Conservation (phyloP, 1,140 invertebrate genomes). For the Uloborus diversus region DNA sequence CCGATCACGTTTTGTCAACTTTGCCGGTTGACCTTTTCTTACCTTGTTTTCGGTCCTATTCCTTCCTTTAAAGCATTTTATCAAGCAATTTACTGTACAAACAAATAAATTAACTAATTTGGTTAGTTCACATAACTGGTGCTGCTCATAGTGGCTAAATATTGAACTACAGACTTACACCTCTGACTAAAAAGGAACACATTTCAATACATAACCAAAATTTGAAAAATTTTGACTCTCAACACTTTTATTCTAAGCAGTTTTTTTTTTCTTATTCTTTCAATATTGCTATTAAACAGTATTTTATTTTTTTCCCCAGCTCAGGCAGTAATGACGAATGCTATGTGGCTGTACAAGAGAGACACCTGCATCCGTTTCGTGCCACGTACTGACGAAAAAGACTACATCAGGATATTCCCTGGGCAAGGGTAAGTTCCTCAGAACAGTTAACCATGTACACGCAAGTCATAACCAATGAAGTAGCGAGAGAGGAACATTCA, state of each 20-base stretch:
- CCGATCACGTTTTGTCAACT: too few species aligned
- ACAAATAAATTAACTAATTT: too few species aligned
- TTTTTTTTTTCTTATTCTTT: background rate
- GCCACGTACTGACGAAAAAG: constrained; percentile 15
- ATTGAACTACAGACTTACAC: background rate
- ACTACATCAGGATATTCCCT: constrained; percentile 39
- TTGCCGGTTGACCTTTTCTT: too few species aligned
- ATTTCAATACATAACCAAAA: background rate
- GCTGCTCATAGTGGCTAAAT: background rate
- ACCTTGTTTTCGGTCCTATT: too few species aligned
- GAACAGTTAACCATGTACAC: background rate
- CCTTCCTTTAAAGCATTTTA: too few species aligned
- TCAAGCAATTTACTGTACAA: too few species aligned
- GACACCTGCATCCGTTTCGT: constrained; percentile 39
- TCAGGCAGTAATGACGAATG: constrained; percentile 1
- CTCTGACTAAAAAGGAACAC: background rate
- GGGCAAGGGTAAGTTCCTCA: constrained; percentile 23
- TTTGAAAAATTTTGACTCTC: background rate
- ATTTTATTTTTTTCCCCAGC: background rate
- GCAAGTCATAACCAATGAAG: background rate
- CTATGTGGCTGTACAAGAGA: background rate
- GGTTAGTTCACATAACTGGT: background rate
- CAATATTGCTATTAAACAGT: background rate
- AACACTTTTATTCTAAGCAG: background rate
- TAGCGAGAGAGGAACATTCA: background rate